Percentiles rank a stretch among this genome's conserved stretches.
Conservation (phyloP, 1,140 invertebrate species). For the Drosophila obscura region DNA sequence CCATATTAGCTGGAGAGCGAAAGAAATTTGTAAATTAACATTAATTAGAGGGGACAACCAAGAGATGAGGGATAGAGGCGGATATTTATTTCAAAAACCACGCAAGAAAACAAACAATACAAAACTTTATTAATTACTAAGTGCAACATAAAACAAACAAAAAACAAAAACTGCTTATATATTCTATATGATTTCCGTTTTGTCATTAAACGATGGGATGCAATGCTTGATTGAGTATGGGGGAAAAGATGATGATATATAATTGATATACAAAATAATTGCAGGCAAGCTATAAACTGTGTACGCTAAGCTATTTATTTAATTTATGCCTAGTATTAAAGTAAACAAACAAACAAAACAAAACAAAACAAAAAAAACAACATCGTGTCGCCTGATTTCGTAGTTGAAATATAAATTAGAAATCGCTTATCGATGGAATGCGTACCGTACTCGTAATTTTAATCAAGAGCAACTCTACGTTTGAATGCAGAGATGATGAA, state of each 20-base stretch:
- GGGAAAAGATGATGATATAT: slow-evolving; percentile 52
- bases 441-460: slow-evolving; percentile 65
- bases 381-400: slow-evolving; percentile 62
- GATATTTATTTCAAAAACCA: slow-evolving; percentile 62
- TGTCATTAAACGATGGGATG: slow-evolving; percentile 55
- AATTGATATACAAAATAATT: slow-evolving; percentile 65
- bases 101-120: slow-evolving; percentile 17
- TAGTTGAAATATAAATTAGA: slow-evolving; percentile 73
- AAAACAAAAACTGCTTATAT: slow-evolving; percentile 54
- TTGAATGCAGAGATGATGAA: slow-evolving; percentile 6
- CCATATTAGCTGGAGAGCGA: slow-evolving; percentile 43
- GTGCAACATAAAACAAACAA: slow-evolving; percentile 39
- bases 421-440: slow-evolving; percentile 68
- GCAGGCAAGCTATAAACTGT: slow-evolving; percentile 68
- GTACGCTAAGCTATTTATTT: slow-evolving; percentile 81
- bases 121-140: slow-evolving; percentile 62
- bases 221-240: slow-evolving; percentile 46
- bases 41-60: slow-evolving; percentile 48
- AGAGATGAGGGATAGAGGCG: slow-evolving; percentile 33
- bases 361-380: slow-evolving; percentile 26
- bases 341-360: slow-evolving; percentile 14
- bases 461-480: slow-evolving; percentile 58
- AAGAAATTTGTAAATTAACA: slow-evolving; percentile 72
- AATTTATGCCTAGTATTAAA: slow-evolving; percentile 80
- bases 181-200: slow-evolving; percentile 34